These are phyloP conservation scores for Diachasma alloeum DNA, from an alignment of 1,140 invertebrate species.

Conservation along the genomic window DNA sequence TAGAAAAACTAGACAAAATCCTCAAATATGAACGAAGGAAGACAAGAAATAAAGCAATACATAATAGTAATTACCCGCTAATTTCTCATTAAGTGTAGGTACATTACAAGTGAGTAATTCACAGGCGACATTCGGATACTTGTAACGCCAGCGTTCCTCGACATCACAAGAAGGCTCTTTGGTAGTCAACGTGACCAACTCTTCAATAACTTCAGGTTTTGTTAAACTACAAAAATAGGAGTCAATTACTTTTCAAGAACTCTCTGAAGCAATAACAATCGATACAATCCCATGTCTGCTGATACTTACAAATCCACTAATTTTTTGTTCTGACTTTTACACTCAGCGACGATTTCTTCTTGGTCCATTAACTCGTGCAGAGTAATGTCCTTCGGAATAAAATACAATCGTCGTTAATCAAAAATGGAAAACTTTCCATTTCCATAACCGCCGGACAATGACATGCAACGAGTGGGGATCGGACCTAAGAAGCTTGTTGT, in stretches of 20 bases:
- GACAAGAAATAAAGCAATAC: background rate
- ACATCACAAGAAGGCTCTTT: conserved; percentile 82
- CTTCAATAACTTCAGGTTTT: conserved; percentile 82
- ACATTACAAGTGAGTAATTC: conserved; percentile 93
- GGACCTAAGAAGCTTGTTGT: background rate
- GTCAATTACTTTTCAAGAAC: conserved; percentile 13
- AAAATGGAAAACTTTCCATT: background rate
- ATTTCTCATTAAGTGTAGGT: conserved; percentile 82
- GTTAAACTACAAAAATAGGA: conserved; percentile 75
- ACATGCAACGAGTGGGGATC: background rate
- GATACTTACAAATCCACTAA: conserved; percentile 90
- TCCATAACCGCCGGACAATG: background rate
- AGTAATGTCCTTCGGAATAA: conserved; percentile 79
- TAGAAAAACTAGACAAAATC: background rate
- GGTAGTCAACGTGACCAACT: conserved; percentile 86
- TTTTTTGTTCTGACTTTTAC: conserved; percentile 90
- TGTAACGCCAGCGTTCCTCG: conserved; percentile 83
- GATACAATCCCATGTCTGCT: background rate
- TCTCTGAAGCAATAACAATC: background rate
- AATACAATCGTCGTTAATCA: background rate
- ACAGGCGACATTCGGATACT: conserved; percentile 92
- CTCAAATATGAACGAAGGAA: background rate
- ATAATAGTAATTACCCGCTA: conserved; percentile 67
- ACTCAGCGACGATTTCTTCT: conserved; percentile 95
- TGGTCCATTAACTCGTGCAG: conserved; percentile 90